Base-by-base conservation (phyloP, 2,888 invertebrate genomes). In the Loripinus fragilis region DNA sequence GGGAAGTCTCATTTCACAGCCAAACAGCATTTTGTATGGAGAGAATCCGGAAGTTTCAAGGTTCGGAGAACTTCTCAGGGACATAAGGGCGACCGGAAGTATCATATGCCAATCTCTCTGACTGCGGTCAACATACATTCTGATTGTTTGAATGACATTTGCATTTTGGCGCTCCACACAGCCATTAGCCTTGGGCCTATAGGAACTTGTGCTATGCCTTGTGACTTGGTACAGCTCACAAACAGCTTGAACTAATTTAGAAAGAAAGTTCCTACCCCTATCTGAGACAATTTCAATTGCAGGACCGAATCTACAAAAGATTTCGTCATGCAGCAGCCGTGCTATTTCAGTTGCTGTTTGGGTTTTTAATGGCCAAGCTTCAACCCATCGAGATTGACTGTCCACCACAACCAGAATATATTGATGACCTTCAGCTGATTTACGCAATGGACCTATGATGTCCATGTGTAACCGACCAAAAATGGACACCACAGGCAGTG, bases 161-260 rank as follows among this genome's bases (percentile, higher is more conserved):
- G 64, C 38, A 70, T 78, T 78, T 52, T 60, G 50, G 12, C 78
- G 23, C 55, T 78, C 78, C 0, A 55, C 71, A n/a, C 45, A 42
- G n/a, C 65, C 71, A 38, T 78, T 71, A 25, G 67, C 55, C 8
- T 71, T n/a, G 28, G 78, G 69, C 30, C 70, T 69, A 69, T 78
- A 78, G 20, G 42, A 35, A 41, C 75, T 75, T 10, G 71, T 75
- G 28, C 67, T 66, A 45, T 67, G 71, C 20, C 52, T 50, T 1
- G 41, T 78, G 5, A 78, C 60, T 25, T 78, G 52, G 42, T 75
- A 78, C 2, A 75, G 12, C 67, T 78, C 78, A 75, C 74, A 75
- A 2, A 78, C 28, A 15, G 76, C 76, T 7, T 41, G n/a, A 0
- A 81, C 67, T 8, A 81, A 25, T 28, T 81, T 77, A 15, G 74